Percentiles rank a stretch among this genome's conserved stretches.
phyloP scores from a whole-genome alignment of 2,888 invertebrate genomes.

The Athalia circularis region DNA sequence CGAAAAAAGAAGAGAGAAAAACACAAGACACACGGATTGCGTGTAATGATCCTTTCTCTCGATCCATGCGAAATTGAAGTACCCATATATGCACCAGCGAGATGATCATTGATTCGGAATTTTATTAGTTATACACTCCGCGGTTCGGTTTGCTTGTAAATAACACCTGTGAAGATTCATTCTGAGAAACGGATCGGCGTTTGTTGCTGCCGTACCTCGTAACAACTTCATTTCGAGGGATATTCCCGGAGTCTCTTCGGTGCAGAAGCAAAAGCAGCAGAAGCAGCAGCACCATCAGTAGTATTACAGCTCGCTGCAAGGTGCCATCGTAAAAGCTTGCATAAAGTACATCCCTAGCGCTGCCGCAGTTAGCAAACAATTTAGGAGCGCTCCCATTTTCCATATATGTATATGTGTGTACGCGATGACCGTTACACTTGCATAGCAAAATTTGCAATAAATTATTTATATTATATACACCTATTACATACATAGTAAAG shows the following conservation, averaged over 20 bases:
- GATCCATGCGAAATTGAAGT: too few relatives aligned
- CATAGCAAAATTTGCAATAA: too few relatives aligned
- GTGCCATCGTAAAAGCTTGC: too few relatives aligned
- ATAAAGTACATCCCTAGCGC: neutral
- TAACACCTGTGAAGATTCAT: neutral
- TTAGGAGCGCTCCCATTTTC: neutral
- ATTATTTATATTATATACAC: too few relatives aligned
- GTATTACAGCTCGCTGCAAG: too few relatives aligned
- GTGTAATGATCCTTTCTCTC: too few relatives aligned
- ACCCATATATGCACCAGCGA: neutral
- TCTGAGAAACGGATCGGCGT: slow-evolving; percentile 5
- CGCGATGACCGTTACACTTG: too few relatives aligned
- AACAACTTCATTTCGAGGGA: slow-evolving; percentile 31
- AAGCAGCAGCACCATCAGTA: too few relatives aligned
- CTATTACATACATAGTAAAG: too few relatives aligned
- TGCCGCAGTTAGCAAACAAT: neutral
- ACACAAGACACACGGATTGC: too few relatives aligned
- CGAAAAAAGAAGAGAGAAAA: too few relatives aligned
- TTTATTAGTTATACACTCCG: neutral
- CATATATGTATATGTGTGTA: too few relatives aligned
- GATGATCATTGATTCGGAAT: slow-evolving; percentile 5
- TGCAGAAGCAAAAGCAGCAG: neutral
- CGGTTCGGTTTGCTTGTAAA: neutral
- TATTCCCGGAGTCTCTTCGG: neutral
- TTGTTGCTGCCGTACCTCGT: neutral